Evolutionary conservation across 2,797 vertebrate species (phyloP).

Genomic region (Knipowitschia caucasica): DNA sequence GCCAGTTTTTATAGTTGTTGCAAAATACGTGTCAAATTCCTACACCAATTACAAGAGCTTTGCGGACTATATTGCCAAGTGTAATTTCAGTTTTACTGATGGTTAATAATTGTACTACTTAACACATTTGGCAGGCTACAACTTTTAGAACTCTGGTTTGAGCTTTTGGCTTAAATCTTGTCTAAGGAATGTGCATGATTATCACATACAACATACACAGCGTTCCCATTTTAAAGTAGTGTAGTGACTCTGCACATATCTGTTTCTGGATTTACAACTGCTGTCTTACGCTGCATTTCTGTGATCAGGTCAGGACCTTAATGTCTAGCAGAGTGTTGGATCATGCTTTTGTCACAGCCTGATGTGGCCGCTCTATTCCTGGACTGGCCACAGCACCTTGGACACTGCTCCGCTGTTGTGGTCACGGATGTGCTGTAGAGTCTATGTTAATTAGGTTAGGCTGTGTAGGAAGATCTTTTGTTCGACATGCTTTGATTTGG

Average conservation of each 20-base stretch:
- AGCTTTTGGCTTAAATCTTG: conserved; percentile 9
- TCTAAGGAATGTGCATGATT: conserved; percentile 8
- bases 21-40: not conserved
- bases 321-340: conserved; percentile 48
- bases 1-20: not conserved
- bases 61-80: too few species aligned
- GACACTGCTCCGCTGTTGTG: conserved; percentile 41
- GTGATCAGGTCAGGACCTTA: conserved; percentile 43
- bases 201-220: conserved; percentile 31
- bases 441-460: conserved; percentile 75
- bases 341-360: conserved; percentile 60
- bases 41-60: not conserved
- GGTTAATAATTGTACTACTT: not conserved
- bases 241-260: conserved; percentile 18
- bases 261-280: conserved; percentile 16
- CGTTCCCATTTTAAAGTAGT: conserved; percentile 18
- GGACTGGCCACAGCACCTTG: conserved; percentile 58
- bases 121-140: not conserved
- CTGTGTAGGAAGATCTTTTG: conserved; percentile 57
- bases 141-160: conserved; percentile 15
- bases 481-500: conserved; percentile 64
- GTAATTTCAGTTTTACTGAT: not conserved
- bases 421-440: conserved; percentile 58
- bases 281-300: conserved; percentile 6
- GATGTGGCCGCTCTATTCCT: conserved; percentile 58